phyloP scores from a whole-genome alignment of 2,797 vertebrate species.

The Eurystomus glaucurus region DNA sequence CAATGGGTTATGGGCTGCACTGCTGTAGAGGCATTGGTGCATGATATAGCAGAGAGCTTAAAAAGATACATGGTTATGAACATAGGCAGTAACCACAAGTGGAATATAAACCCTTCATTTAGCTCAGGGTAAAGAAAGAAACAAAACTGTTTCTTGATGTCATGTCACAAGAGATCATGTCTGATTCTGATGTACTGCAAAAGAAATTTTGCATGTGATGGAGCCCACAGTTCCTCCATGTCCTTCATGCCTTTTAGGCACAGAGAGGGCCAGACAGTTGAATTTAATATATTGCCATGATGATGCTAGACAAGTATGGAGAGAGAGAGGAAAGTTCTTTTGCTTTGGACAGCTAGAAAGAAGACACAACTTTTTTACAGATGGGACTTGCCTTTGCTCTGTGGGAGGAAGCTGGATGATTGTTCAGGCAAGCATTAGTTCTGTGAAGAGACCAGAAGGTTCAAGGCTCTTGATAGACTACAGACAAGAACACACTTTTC shows the following conservation, averaged over 20 bases:
- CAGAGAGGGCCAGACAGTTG: constrained; percentile 16
- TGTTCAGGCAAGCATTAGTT: neutral
- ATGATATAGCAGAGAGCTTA: neutral
- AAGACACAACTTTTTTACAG: neutral
- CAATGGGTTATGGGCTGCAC: neutral
- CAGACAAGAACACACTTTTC: accelerated
- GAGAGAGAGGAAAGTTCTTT: constrained; percentile 56
- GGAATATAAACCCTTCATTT: constrained; percentile 61
- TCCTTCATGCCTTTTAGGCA: constrained; percentile 71
- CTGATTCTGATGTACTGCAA: constrained; percentile 43
- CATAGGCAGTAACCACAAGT: constrained; percentile 35
- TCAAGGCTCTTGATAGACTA: neutral
- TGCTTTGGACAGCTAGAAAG: constrained; percentile 51
- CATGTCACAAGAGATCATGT: constrained; percentile 61
- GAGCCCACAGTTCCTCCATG: constrained; percentile 42
- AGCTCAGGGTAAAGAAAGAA: constrained; percentile 60
- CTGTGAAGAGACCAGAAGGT: neutral
- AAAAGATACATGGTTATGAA: neutral
- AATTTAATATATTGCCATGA: constrained; percentile 20
- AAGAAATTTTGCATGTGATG: constrained; percentile 69
- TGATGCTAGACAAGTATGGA: constrained; percentile 57
- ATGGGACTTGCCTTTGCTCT: neutral
- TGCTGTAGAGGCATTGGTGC: neutral
- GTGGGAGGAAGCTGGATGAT: neutral
- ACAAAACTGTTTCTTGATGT: constrained; percentile 69